phyloP scores from a whole-genome alignment of 2,113 vertebrate species.

The Puma concolor region DNA sequence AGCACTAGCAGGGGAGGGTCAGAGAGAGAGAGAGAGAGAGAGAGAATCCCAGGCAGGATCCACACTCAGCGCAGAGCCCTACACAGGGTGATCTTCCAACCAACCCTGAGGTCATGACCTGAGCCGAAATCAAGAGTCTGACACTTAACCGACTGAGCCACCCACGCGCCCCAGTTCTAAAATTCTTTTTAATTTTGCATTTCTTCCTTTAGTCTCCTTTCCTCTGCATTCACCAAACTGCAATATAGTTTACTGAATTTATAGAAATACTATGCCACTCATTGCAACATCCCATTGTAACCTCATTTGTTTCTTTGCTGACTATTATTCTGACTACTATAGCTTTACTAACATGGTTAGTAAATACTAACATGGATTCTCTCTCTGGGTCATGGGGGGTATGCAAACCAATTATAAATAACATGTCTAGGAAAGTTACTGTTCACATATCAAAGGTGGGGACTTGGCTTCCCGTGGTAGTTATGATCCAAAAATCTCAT shows the following conservation, averaged over 20 bases:
- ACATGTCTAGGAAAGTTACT: neutral
- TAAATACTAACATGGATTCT: neutral
- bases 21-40: too few species aligned
- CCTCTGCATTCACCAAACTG: neutral
- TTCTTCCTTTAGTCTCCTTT: neutral
- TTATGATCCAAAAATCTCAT: neutral
- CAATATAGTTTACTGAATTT: neutral
- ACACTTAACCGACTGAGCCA: too few species aligned
- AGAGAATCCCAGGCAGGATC: too few species aligned
- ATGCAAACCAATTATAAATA: neutral
- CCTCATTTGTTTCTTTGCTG: neutral
- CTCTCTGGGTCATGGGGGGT: neutral
- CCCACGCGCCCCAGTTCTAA: neutral
- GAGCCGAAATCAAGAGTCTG: too few species aligned
- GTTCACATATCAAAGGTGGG: neutral
- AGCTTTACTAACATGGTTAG: neutral
- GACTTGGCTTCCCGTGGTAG: neutral
- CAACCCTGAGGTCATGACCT: too few species aligned
- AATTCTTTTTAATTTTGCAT: constrained; percentile 2
- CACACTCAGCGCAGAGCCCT: too few species aligned
- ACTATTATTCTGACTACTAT: neutral
- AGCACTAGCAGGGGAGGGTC: too few species aligned
- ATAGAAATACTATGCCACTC: neutral
- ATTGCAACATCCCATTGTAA: neutral
- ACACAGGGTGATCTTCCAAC: too few species aligned